phyloP scores from a whole-genome alignment of 2,888 invertebrate species.

The Leucoma salicis region DNA sequence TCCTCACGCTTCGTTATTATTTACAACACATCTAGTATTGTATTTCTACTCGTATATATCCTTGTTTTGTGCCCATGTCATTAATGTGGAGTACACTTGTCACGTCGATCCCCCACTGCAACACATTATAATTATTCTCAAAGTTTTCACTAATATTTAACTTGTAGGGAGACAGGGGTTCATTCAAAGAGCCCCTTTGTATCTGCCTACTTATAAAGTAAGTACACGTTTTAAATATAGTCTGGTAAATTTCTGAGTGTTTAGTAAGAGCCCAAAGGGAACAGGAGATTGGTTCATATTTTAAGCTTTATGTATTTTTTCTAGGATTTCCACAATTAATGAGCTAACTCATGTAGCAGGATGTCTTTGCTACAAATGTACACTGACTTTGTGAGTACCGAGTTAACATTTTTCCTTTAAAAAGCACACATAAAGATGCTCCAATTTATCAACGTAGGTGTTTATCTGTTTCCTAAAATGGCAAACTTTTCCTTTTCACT shows the following conservation, averaged over 20 bases:
- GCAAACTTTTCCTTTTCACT: no score
- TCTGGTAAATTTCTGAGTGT: conserved; percentile 29
- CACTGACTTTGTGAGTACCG: no score
- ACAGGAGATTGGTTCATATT: background rate
- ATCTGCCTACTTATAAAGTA: conserved; percentile 21
- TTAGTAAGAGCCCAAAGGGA: conserved; percentile 7
- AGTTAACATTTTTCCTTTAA: no score
- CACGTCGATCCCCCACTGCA: conserved; percentile 47
- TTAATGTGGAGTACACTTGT: conserved; percentile 69
- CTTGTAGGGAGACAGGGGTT: conserved; percentile 40
- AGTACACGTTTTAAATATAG: conserved; percentile 22
- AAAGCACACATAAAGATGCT: no score
- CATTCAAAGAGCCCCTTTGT: conserved; percentile 58
- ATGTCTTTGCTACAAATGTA: no score
- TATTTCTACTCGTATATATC: no score
- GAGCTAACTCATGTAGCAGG: no score
- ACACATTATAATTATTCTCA: conserved; percentile 71
- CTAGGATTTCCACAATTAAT: background rate
- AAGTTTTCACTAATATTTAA: conserved; percentile 69
- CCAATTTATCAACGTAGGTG: no score
- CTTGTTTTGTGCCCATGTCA: conserved; percentile 43
- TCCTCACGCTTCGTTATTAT: no score
- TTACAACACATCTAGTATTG: no score
- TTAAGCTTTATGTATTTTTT: background rate
- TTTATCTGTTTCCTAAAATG: no score